These are phyloP conservation scores for Anthophora plumipes DNA, from an alignment of 2,888 invertebrate species.

Conservation along the genomic window DNA sequence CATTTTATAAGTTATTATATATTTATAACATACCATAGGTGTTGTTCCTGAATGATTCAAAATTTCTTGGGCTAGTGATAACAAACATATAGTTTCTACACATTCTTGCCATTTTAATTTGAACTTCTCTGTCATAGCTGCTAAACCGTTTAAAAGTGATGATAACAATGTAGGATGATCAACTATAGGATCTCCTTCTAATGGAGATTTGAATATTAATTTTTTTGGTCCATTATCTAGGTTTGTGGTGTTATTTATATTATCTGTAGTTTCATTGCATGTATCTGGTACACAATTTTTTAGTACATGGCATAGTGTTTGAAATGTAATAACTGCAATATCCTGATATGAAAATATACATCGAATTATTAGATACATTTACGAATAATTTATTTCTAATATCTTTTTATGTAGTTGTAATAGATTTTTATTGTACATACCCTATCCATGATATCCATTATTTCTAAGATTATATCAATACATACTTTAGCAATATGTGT, in stretches of 20 bases:
- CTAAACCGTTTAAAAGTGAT: constrained; percentile 88
- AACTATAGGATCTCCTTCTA: constrained; percentile 83
- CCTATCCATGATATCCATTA: constrained; percentile 85
- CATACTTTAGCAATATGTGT: constrained; percentile 82
- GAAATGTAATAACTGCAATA: constrained; percentile 81
- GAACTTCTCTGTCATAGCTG: constrained; percentile 88
- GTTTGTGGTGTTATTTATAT: constrained; percentile 25
- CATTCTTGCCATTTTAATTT: constrained; percentile 92
- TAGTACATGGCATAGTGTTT: constrained; percentile 80
- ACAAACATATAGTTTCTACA: constrained; percentile 90
- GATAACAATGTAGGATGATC: constrained; percentile 86
- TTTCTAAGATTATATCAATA: constrained; percentile 86
- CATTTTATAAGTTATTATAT: not conserved
- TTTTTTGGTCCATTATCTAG: constrained; percentile 65
- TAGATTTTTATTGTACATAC: constrained; percentile 48
- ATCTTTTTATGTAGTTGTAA: not conserved
- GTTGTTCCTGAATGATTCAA: constrained; percentile 86
- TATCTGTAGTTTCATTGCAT: constrained; percentile 13
- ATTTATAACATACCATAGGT: constrained; percentile 83
- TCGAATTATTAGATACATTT: not conserved
- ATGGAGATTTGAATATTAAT: constrained; percentile 67
- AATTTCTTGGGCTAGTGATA: constrained; percentile 86
- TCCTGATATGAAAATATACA: constrained; percentile 72
- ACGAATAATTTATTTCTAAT: not conserved
- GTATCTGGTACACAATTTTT: constrained; percentile 77